A percentile compares a stretch with the other conserved stretches of the same genome.
Conservation (phyloP, 2,888 invertebrate genomes). For the Nemotelus nigrinus region DNA sequence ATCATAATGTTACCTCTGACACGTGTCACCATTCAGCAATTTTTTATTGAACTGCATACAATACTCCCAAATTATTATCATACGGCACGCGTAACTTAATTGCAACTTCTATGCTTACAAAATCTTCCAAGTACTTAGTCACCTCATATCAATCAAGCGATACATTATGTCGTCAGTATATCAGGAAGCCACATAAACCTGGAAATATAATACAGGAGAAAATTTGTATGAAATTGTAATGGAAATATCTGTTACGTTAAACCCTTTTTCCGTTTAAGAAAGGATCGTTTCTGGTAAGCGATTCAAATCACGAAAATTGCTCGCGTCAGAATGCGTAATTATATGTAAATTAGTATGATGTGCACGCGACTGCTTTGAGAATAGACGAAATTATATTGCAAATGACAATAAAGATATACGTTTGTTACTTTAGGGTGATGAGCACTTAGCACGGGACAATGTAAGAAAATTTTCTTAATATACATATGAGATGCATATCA, state of each 20-base stretch:
- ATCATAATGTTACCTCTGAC: too few relatives aligned
- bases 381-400: neutral
- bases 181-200: conserved; percentile 12
- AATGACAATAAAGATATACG: too few relatives aligned
- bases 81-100: neutral
- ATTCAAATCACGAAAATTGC: conserved; percentile 16
- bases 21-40: too few relatives aligned
- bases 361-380: neutral
- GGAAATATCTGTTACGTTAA: conserved; percentile 33
- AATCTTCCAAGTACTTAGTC: conserved; percentile 1
- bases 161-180: neutral
- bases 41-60: too few relatives aligned
- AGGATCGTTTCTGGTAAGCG: conserved; percentile 6
- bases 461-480: too few relatives aligned
- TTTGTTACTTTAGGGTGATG: too few relatives aligned
- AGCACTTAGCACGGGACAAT: too few relatives aligned
- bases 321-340: neutral
- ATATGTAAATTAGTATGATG: conserved; percentile 18
- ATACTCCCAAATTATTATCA: neutral
- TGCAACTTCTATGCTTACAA: neutral
- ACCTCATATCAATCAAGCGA: neutral
- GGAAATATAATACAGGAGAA: neutral
- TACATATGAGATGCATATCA: too few relatives aligned
- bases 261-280: neutral
- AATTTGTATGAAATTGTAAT: conserved; percentile 14